These are phyloP conservation scores for Ptychobarbus kaznakovi DNA, from an alignment of 2,797 vertebrate species.

Conservation along the genomic window DNA sequence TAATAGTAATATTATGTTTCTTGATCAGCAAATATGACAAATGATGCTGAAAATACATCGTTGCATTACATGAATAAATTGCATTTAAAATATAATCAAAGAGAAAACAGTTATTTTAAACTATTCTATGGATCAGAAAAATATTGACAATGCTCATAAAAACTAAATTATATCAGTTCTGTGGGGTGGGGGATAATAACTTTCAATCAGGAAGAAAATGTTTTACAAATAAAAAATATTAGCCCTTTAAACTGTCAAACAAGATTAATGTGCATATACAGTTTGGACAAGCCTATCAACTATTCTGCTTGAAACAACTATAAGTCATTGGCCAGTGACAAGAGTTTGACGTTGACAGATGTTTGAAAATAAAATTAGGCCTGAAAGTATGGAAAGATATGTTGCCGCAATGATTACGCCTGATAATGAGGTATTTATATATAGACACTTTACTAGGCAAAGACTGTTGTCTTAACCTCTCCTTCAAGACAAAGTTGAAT, in stretches of 20 bases:
- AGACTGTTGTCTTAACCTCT: conserved; percentile 56
- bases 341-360: conserved; percentile 48
- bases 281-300: conserved; percentile 39
- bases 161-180: conserved; percentile 20
- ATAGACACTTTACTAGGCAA: conserved; percentile 70
- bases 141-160: not conserved
- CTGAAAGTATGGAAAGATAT: conserved; percentile 40
- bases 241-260: conserved; percentile 3
- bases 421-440: conserved; percentile 65
- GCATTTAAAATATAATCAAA: not conserved
- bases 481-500: conserved; percentile 50
- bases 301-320: conserved; percentile 16
- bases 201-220: not conserved
- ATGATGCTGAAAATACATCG: too few species aligned
- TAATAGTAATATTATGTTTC: too few species aligned
- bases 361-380: conserved; percentile 60
- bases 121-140: not conserved
- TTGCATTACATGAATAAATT: not conserved
- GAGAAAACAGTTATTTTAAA: not conserved
- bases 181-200: too few species aligned
- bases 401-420: conserved; percentile 61
- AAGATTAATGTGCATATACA: conserved; percentile 24
- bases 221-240: not conserved
- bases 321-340: not conserved
- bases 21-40: too few species aligned